phyloP scores from a whole-genome alignment of 2,113 vertebrate genomes.

The Lanius ludovicianus region DNA sequence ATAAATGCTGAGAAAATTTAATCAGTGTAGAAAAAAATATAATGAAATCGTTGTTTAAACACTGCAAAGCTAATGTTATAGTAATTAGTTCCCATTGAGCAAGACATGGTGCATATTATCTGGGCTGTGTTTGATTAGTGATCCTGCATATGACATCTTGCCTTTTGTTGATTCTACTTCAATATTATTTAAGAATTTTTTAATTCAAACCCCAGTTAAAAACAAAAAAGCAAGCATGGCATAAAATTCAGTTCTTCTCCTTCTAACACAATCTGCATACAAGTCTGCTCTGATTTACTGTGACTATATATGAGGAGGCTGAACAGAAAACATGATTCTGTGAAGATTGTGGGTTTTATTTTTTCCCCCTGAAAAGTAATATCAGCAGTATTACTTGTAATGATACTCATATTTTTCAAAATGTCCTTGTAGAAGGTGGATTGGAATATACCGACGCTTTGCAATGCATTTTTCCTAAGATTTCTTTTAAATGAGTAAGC shows the following conservation, averaged over 20 bases:
- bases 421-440: background rate
- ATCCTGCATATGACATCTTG: conserved; percentile 66
- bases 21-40: conserved; percentile 75
- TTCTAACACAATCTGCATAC: background rate
- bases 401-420: background rate
- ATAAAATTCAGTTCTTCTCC: background rate
- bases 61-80: conserved; percentile 76
- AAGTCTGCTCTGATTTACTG: background rate
- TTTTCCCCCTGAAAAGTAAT: background rate
- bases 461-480: background rate
- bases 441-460: background rate
- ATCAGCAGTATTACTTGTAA: background rate
- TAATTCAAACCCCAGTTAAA: conserved; percentile 6
- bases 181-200: conserved; percentile 41
- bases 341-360: background rate
- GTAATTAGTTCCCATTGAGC: conserved; percentile 77
- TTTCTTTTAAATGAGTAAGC: background rate
- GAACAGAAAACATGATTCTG: background rate
- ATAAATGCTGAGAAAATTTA: conserved; percentile 76
- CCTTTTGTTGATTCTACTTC: conserved; percentile 59
- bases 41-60: conserved; percentile 84
- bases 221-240: background rate
- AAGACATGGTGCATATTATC: conserved; percentile 59
- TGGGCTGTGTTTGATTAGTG: conserved; percentile 72
- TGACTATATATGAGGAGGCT: background rate